Conservation (phyloP, 1,140 invertebrate genomes). For the Chlorops oryzae region DNA sequence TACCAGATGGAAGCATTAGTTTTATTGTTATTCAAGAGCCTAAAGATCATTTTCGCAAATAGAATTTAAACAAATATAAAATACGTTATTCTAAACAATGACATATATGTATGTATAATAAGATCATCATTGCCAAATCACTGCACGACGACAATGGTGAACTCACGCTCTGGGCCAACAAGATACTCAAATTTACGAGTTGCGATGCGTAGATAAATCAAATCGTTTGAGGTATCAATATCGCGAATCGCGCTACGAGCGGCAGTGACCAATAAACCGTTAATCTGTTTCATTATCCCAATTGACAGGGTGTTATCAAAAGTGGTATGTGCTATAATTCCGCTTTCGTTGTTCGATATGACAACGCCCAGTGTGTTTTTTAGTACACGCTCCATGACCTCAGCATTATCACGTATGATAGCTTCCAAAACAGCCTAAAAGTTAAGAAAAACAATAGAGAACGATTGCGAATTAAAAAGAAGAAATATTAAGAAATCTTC, state of each 20-base stretch:
- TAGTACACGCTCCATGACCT: constrained; percentile 31
- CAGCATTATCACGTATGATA: constrained; percentile 21
- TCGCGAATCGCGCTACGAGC: constrained; percentile 36
- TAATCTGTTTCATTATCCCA: constrained; percentile 34
- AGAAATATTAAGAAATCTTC: too few species aligned
- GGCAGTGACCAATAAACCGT: constrained; percentile 17
- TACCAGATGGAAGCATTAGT: constrained; percentile 40
- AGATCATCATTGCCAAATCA: too few species aligned
- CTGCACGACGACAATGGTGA: constrained; percentile 40
- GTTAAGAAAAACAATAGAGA: too few species aligned
- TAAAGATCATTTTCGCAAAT: too few species aligned
- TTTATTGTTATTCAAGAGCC: constrained; percentile 37
- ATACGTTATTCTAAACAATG: too few species aligned
- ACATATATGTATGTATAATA: too few species aligned
- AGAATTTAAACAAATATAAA: too few species aligned
- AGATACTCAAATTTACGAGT: constrained; percentile 41
- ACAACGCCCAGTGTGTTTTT: constrained; percentile 34
- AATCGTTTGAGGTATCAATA: constrained; percentile 30
- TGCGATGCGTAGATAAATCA: constrained; percentile 28
- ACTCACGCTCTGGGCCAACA: constrained; percentile 36
- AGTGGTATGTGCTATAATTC: constrained; percentile 27
- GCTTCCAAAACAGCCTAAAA: too few species aligned
- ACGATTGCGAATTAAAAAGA: too few species aligned
- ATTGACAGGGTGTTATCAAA: constrained; percentile 39
- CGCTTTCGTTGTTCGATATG: constrained; percentile 28